phyloP scores from a whole-genome alignment of 1,140 invertebrate genomes.

The Habropoda laboriosa region DNA sequence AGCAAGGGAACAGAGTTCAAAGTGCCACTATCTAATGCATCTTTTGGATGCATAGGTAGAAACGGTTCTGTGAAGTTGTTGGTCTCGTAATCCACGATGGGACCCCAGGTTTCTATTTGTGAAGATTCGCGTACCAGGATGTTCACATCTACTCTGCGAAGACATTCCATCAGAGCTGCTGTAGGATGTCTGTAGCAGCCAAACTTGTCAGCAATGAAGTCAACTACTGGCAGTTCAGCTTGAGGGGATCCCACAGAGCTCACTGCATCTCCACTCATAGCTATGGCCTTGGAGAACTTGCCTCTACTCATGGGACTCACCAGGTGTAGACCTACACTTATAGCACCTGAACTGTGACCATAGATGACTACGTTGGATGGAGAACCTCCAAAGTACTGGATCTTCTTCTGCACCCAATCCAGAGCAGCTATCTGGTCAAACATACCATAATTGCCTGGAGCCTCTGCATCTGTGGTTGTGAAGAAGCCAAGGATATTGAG shows the following conservation, averaged over 20 bases:
- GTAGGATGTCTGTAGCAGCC: conserved; percentile 86
- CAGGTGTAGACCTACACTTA: conserved; percentile 88
- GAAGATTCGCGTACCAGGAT: conserved; percentile 84
- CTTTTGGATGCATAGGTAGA: conserved; percentile 85
- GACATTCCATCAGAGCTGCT: conserved; percentile 85
- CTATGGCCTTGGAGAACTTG: conserved; percentile 86
- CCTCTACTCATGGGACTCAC: conserved; percentile 84
- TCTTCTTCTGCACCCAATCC: conserved; percentile 93
- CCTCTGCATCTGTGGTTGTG: conserved; percentile 89
- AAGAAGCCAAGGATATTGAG: conserved; percentile 96
- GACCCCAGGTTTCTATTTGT: conserved; percentile 87
- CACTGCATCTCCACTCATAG: conserved; percentile 89
- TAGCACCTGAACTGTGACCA: conserved; percentile 91
- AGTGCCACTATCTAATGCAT: conserved; percentile 83
- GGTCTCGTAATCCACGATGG: conserved; percentile 87
- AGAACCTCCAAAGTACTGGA: conserved; percentile 93
- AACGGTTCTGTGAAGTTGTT: conserved; percentile 86
- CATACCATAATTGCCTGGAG: conserved; percentile 95
- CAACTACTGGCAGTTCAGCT: conserved; percentile 81
- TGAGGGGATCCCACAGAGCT: conserved; percentile 72
- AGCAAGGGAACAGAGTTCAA: conserved; percentile 86
- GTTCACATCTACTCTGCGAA: conserved; percentile 84
- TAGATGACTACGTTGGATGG: conserved; percentile 92
- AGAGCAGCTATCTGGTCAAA: conserved; percentile 95
- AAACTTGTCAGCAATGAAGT: conserved; percentile 84